Percentiles rank a stretch among this genome's conserved stretches.
phyloP scores from a whole-genome alignment of 2,113 vertebrate species.

The Equus quagga region DNA sequence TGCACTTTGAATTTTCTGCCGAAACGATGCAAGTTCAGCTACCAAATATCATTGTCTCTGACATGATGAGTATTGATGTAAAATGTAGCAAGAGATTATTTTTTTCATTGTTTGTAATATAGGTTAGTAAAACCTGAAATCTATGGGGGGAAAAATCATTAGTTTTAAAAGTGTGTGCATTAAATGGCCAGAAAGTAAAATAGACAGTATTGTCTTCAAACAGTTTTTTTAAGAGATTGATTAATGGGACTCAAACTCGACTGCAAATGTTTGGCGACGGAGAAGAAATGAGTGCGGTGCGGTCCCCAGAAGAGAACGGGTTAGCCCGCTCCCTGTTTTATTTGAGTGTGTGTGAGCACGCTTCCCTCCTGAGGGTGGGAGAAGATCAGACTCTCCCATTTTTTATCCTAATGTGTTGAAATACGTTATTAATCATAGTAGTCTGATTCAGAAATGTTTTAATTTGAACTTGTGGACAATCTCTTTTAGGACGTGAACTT shows the following conservation, averaged over 20 bases:
- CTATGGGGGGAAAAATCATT: neutral
- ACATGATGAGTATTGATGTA: constrained; percentile 23
- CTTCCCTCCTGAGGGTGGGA: neutral
- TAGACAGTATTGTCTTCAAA: constrained; percentile 29
- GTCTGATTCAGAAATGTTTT: neutral
- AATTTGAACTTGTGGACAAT: neutral
- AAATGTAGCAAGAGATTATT: neutral
- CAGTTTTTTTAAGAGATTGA: constrained; percentile 46
- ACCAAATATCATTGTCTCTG: neutral
- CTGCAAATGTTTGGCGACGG: constrained; percentile 18
- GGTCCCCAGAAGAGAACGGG: accelerated
- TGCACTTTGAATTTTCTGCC: constrained; percentile 16
- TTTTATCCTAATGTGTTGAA: neutral
- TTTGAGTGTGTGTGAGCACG: too few species aligned
- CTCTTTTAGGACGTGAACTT: constrained; percentile 3
- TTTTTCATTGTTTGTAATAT: constrained; percentile 32
- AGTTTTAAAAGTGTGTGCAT: constrained; percentile 37
- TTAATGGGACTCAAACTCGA: neutral
- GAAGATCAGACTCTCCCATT: neutral
- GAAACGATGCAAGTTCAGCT: neutral
- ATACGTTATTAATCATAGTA: neutral
- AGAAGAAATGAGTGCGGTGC: neutral
- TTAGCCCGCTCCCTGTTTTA: accelerated
- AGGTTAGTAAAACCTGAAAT: constrained; percentile 40
- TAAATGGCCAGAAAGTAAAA: constrained; percentile 18